These are phyloP conservation scores for Scomber japonicus DNA, from an alignment of 2,113 vertebrate genomes.

Conservation along the genomic window DNA sequence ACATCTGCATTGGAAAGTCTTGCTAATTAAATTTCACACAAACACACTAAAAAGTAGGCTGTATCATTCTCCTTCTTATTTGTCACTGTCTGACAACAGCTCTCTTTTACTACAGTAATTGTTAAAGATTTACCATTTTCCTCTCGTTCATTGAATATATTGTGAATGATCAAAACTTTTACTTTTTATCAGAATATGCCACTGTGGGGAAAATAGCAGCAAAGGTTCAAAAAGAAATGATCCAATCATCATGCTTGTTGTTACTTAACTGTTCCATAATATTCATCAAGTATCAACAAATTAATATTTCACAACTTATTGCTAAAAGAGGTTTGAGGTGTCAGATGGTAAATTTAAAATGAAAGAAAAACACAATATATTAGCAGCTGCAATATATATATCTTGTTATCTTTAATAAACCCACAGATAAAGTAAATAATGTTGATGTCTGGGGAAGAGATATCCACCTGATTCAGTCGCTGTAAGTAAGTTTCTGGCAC, in stretches of 20 bases:
- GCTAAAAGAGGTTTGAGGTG: not conserved
- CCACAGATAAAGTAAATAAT: slow-evolving; percentile 3
- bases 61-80: slow-evolving; percentile 10
- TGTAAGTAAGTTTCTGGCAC: slow-evolving; percentile 15
- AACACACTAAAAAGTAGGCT: slow-evolving; percentile 20
- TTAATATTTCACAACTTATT: not conserved
- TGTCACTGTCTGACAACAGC: slow-evolving; percentile 7
- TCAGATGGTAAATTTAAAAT: not conserved
- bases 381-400: not conserved
- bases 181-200: not conserved
- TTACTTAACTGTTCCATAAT: not conserved
- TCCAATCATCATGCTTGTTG: not conserved
- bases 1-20: slow-evolving; percentile 31
- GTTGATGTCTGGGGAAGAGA: slow-evolving; percentile 9
- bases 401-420: not conserved
- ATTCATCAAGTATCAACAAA: not conserved
- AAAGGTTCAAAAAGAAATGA: not conserved
- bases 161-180: not conserved
- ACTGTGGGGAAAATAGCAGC: not conserved
- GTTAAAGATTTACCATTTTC: not conserved
- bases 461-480: slow-evolving; percentile 7
- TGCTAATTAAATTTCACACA: slow-evolving; percentile 48
- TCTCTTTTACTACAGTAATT: slow-evolving; percentile 15
- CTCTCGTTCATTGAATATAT: not conserved
- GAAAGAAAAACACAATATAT: not conserved